Conservation (phyloP, 2,113 vertebrate species). For the Noturus placidus region DNA sequence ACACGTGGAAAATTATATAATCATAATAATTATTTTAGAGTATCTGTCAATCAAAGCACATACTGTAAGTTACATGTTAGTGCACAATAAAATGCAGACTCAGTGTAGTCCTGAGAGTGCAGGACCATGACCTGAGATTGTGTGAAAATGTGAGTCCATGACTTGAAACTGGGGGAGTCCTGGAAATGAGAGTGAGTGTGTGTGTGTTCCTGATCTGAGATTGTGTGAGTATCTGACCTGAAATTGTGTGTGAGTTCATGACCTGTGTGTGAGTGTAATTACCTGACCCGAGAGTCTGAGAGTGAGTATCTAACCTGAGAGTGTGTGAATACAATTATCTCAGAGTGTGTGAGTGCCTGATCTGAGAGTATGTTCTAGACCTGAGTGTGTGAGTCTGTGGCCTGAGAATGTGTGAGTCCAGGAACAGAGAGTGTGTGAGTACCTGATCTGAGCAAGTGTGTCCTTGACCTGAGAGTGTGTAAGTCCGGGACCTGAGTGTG, state of each 20-base stretch:
- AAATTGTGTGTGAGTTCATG: not conserved
- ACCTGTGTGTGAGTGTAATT: not conserved
- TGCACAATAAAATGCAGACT: not conserved
- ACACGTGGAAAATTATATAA: not conserved
- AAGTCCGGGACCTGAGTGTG: not conserved
- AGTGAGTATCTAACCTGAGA: not conserved
- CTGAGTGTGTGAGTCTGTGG: not conserved
- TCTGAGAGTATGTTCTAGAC: not conserved
- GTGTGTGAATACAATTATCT: not conserved
- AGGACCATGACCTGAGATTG: not conserved
- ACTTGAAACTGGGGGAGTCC: not conserved
- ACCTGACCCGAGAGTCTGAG: not conserved
- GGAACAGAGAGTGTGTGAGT: not conserved
- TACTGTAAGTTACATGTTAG: too few species aligned
- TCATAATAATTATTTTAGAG: not conserved
- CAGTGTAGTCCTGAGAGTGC: not conserved
- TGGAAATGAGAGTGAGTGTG: not conserved
- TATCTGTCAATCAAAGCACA: constrained; percentile 8
- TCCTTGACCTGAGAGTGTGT: not conserved
- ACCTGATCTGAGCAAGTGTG: not conserved
- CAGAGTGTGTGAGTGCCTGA: not conserved
- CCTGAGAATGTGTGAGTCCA: not conserved
- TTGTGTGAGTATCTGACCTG: not conserved
- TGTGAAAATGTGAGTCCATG: not conserved
- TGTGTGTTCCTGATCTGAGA: not conserved